Percentiles rank a stretch among this genome's conserved stretches.
Conservation (phyloP, 2,797 vertebrate species). For the Clamator glandarius region DNA sequence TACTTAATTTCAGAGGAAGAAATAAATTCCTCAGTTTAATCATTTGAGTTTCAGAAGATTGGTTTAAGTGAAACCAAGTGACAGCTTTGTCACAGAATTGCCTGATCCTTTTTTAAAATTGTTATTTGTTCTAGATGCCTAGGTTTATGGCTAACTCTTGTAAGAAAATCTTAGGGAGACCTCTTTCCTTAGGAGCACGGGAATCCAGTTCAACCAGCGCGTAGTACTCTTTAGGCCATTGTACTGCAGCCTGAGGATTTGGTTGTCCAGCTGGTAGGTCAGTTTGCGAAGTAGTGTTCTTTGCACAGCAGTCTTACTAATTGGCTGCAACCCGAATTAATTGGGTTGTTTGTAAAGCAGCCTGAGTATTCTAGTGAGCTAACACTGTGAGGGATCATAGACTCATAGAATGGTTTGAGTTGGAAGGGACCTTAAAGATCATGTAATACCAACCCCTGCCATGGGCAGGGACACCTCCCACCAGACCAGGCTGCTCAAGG, state of each 20-base stretch:
- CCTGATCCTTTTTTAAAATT: not conserved
- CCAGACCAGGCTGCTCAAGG: too few relatives aligned
- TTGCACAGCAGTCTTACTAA: not conserved
- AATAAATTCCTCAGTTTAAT: not conserved
- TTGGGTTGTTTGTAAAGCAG: not conserved
- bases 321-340: not conserved
- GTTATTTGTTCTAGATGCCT: not conserved
- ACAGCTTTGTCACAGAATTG: not conserved
- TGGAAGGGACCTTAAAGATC: too few relatives aligned
- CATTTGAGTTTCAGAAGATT: not conserved
- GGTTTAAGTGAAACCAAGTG: not conserved
- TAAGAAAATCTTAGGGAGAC: not conserved
- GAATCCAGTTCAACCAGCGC: not conserved
- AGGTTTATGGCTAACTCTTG: not conserved
- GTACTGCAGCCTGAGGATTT: not conserved
- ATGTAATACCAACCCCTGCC: too few relatives aligned
- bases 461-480: too few relatives aligned
- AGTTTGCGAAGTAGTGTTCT: not conserved
- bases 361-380: not conserved
- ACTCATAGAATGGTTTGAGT: too few relatives aligned
- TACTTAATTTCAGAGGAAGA: not conserved
- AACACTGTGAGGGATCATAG: not conserved
- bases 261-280: not conserved
- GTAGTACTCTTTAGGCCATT: not conserved
- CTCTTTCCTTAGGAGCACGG: not conserved